Evolutionary conservation across 2,113 vertebrate species (phyloP).

Genomic region (Okapia johnstoni): DNA sequence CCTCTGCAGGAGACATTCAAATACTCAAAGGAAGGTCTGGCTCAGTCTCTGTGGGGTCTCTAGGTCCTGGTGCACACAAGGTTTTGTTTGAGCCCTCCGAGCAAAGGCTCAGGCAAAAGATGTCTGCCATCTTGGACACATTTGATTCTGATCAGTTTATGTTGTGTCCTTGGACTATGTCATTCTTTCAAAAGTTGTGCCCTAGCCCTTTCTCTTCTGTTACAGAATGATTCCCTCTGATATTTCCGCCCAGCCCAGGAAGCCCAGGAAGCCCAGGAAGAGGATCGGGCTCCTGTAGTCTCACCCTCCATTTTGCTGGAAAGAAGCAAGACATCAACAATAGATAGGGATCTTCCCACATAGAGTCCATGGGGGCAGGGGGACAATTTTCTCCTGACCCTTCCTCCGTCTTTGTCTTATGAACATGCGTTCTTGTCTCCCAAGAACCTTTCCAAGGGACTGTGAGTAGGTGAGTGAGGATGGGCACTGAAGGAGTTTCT

Average conservation of each 20-base stretch:
- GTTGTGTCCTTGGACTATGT: not conserved
- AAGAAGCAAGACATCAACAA: not conserved
- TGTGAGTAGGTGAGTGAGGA: not conserved
- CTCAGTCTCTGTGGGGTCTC: not conserved
- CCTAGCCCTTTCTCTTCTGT: not conserved
- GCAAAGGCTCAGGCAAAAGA: not conserved
- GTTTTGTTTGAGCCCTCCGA: accelerated
- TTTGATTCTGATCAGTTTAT: not conserved
- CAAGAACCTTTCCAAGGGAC: not conserved
- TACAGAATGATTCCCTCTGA: not conserved
- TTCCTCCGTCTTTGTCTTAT: not conserved
- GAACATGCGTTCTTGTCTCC: not conserved
- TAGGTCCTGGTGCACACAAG: not conserved
- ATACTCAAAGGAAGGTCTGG: not conserved
- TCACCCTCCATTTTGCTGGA: not conserved
- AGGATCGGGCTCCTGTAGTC: not conserved
- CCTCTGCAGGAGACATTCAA: not conserved
- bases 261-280: not conserved
- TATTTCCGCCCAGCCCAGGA: not conserved
- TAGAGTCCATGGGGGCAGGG: accelerated
- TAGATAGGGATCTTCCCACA: not conserved
- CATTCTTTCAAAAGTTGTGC: not conserved
- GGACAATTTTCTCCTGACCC: not conserved
- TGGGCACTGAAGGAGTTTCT: not conserved
- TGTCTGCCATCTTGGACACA: not conserved